Evolutionary conservation across 1,140 invertebrate species (phyloP).

Genomic region (Calosoma granatense): DNA sequence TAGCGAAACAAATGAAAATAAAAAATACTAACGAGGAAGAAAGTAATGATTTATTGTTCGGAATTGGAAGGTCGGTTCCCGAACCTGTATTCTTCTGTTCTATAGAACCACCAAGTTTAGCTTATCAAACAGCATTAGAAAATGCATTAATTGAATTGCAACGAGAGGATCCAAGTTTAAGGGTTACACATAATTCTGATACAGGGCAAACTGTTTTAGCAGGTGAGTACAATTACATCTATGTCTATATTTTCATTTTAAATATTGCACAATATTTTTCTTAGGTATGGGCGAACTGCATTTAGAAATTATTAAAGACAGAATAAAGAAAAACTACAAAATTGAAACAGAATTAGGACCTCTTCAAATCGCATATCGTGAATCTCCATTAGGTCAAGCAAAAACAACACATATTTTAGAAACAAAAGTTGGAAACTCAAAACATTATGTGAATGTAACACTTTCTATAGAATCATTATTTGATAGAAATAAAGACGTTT

Average conservation of each 20-base stretch:
- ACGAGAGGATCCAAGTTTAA: conserved; percentile 89
- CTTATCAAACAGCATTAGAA: conserved; percentile 68
- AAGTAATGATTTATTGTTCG: conserved; percentile 33
- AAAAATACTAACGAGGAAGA: conserved; percentile 16
- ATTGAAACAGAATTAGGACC: conserved; percentile 88
- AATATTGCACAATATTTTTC: conserved; percentile 13
- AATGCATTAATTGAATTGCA: conserved; percentile 72
- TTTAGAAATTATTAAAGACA: conserved; percentile 85
- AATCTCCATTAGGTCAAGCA: conserved; percentile 48
- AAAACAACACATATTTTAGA: conserved; percentile 47
- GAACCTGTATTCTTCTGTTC: conserved; percentile 97
- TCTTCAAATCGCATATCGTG: conserved; percentile 89
- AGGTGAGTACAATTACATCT: conserved; percentile 33
- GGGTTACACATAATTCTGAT: conserved; percentile 61
- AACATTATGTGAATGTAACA: conserved; percentile 45
- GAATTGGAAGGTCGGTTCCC: conserved; percentile 57
- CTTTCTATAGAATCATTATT: conserved; percentile 43
- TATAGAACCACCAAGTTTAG: conserved; percentile 80
- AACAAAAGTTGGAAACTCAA: conserved; percentile 52
- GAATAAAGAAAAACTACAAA: conserved; percentile 80
- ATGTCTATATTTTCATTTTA: conserved; percentile 5
- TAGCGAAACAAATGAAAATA: conserved; percentile 32
- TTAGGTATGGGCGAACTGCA: conserved; percentile 94
- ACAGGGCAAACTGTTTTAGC: conserved; percentile 80
- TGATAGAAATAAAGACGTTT: conserved; percentile 30